Conservation (phyloP, 2,113 vertebrate genomes). For the Ailurus styani region DNA sequence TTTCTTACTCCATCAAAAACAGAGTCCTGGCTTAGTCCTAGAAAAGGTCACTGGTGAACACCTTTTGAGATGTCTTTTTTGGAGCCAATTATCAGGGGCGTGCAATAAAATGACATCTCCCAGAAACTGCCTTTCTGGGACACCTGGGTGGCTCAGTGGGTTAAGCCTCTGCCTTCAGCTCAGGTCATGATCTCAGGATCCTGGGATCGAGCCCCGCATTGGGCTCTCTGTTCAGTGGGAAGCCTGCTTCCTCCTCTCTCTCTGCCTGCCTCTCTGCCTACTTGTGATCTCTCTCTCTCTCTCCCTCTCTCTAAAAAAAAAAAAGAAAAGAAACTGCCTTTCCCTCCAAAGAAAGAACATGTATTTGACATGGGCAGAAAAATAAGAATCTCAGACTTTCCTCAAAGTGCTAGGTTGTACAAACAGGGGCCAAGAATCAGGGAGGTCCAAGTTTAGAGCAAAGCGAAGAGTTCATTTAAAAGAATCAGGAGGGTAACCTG, state of each 20-base stretch:
- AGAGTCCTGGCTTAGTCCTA: neutral
- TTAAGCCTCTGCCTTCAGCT: too few species aligned
- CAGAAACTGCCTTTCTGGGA: neutral
- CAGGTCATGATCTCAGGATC: too few species aligned
- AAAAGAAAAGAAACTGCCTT: neutral
- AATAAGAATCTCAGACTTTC: neutral
- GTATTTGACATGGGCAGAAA: neutral
- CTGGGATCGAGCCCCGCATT: too few species aligned
- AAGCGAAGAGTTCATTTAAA: neutral
- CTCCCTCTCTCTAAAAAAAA: too few species aligned
- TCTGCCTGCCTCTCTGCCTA: too few species aligned
- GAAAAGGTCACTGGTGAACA: neutral
- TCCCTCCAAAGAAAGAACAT: neutral
- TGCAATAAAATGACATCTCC: neutral
- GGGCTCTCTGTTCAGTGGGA: too few species aligned
- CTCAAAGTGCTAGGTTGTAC: neutral
- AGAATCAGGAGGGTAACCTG: neutral
- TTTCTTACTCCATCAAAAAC: slow-evolving; percentile 5
- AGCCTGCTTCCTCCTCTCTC: too few species aligned
- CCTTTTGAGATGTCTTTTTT: neutral
- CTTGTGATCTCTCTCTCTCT: too few species aligned
- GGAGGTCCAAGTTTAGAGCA: neutral
- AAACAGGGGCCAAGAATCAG: neutral
- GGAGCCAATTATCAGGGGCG: neutral
- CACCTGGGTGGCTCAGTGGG: too few species aligned